phyloP scores from a whole-genome alignment of 2,797 vertebrate genomes.

The Dipus sagitta region DNA sequence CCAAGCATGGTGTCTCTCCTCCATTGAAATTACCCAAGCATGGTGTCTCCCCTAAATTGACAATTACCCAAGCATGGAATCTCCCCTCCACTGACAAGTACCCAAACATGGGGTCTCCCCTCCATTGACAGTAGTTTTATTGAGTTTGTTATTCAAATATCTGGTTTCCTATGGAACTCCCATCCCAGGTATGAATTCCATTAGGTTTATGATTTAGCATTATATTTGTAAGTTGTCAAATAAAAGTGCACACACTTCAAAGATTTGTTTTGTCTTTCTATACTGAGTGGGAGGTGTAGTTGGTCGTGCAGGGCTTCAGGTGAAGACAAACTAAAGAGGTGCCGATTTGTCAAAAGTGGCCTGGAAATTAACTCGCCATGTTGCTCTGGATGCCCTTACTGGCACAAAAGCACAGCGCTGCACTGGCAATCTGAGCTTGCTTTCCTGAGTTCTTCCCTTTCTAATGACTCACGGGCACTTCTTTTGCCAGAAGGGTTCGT shows the following conservation, averaged over 20 bases:
- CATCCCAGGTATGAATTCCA: not conserved
- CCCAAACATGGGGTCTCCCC: too few relatives aligned
- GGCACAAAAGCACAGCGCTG: not conserved
- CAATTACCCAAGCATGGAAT: too few relatives aligned
- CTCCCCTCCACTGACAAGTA: too few relatives aligned
- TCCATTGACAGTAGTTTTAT: not conserved
- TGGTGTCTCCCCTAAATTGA: too few relatives aligned
- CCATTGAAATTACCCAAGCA: too few relatives aligned
- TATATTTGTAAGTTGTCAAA: not conserved
- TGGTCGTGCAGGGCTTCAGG: not conserved
- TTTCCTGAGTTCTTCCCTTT: not conserved
- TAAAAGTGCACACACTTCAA: not conserved
- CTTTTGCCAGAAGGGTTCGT: constrained; percentile 33
- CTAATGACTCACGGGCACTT: constrained; percentile 1
- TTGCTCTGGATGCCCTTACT: not conserved
- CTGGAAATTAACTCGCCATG: not conserved
- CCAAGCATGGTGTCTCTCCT: not conserved
- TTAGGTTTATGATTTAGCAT: not conserved
- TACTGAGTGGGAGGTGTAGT: not conserved
- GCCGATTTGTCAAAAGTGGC: not conserved
- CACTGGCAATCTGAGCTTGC: not conserved
- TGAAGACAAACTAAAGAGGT: constrained; percentile 11
- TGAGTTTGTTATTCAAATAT: not conserved
- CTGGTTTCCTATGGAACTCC: not conserved
- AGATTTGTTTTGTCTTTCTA: constrained; percentile 21